Base-by-base conservation (phyloP, 2,797 vertebrate genomes). In the Crenuchus spilurus region DNA sequence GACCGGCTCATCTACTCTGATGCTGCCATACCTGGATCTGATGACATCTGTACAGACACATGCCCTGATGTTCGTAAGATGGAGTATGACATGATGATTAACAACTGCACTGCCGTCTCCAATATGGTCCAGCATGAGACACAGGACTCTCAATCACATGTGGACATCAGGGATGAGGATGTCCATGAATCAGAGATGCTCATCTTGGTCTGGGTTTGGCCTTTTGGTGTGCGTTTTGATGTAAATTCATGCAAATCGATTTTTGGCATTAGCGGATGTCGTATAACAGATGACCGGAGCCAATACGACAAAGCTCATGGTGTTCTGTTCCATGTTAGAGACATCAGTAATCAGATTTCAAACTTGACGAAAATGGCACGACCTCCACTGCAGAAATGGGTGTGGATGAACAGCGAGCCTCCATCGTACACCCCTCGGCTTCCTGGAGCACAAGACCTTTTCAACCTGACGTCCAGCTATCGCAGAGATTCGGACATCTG, bases 341-440 rank as follows among this genome's bases (percentile, higher is more conserved):
- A 85, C 46, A 74, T 87, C 6, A 0, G 24, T 4, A 0, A 8
- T 2, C 72, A 78, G 30, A 3, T 64, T 11, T 3, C 2, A 4
- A 22, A 35, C 2, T 10, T 87, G 16, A 80, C 77, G 0, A 31
- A 28, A 51, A 14, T 68, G 18, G 81, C 70, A 7, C 71, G 77
- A 13, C 80, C 78, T 6, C 22, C 13, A n/a, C 75, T 81, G 22
- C 84, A 87, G 65, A 84, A 81, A 48, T 87, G 82, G 85, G 57
- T 85, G 9, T 87, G 84, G 84, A 74, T 7, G 2, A 85, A 85
- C 28, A 74, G 74, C 78, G 84, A 85, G 73, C 81, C 85, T 11
- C 84, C 85, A 4, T 37, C 2, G 1, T 11, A 79, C 54, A 55
- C 67, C 0, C 0, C 0, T 3, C 1, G 0, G 11, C 1, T 18